phyloP scores from a whole-genome alignment of 2,888 invertebrate genomes.

The Globia sparganii region DNA sequence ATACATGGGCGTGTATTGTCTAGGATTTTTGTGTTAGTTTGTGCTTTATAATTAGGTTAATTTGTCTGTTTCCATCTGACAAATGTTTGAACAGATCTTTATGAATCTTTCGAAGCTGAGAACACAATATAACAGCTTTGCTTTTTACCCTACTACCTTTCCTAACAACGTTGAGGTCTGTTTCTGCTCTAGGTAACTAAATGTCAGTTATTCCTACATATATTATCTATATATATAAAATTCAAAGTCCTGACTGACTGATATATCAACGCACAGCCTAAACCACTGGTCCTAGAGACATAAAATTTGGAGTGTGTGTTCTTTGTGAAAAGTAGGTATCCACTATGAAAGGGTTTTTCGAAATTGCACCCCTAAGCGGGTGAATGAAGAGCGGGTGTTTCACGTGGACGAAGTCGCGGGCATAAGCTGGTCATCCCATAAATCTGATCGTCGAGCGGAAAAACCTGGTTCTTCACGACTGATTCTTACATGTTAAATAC shows the following conservation, averaged over 20 bases:
- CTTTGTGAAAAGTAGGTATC: too few relatives aligned
- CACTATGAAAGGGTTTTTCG: too few relatives aligned
- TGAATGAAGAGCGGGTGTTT: too few relatives aligned
- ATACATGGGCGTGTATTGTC: conserved; percentile 41
- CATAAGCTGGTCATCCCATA: too few relatives aligned
- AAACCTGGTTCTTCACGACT: background rate
- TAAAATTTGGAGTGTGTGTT: too few relatives aligned
- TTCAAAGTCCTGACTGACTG: too few relatives aligned
- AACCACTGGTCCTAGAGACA: too few relatives aligned
- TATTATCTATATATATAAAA: too few relatives aligned
- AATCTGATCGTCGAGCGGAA: background rate
- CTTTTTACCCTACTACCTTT: background rate
- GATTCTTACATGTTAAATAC: background rate
- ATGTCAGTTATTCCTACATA: background rate
- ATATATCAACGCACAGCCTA: too few relatives aligned
- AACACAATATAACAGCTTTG: conserved; percentile 8
- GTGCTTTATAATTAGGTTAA: conserved; percentile 33
- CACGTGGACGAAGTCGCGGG: too few relatives aligned
- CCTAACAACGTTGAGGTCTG: background rate
- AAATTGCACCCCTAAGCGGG: too few relatives aligned
- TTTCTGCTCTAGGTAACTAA: background rate
- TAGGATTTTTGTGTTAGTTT: conserved; percentile 20
- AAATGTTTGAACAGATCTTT: conserved; percentile 30
- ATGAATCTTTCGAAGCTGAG: conserved; percentile 19
- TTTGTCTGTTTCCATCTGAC: conserved; percentile 27